Evolutionary conservation across 2,888 invertebrate species (phyloP).

Genomic region (Acronicta alni): DNA sequence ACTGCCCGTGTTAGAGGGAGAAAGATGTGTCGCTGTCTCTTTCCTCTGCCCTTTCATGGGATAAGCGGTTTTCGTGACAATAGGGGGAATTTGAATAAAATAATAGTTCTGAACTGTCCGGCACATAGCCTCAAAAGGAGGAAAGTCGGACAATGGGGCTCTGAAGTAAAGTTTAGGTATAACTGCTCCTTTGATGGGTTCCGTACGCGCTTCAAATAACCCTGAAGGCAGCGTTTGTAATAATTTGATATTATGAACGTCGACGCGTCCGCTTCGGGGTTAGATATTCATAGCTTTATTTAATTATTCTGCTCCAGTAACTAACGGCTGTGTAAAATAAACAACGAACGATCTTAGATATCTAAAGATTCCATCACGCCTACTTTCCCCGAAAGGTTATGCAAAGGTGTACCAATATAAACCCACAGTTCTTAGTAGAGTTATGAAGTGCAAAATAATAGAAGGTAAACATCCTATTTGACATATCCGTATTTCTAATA

Average conservation of each 20-base stretch:
- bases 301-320: constrained; percentile 1
- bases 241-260: constrained; percentile 6
- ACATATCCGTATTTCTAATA: too few relatives aligned
- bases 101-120: constrained; percentile 77
- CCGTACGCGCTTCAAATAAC: constrained; percentile 9
- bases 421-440: too few relatives aligned
- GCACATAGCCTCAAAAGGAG: constrained; percentile 65
- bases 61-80: constrained; percentile 68
- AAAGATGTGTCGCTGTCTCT: constrained; percentile 34
- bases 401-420: too few relatives aligned
- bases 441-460: too few relatives aligned
- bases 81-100: constrained; percentile 81
- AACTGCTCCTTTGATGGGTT: constrained; percentile 62
- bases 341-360: too few relatives aligned
- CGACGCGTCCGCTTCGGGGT: too few relatives aligned
- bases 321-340: background rate
- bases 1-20: constrained; percentile 41
- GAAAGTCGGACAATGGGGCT: constrained; percentile 63
- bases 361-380: too few relatives aligned
- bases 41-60: constrained; percentile 58
- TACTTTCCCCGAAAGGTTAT: too few relatives aligned
- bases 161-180: constrained; percentile 62
- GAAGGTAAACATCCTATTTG: too few relatives aligned
- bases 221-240: background rate
- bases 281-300: constrained; percentile 1